A percentile compares a stretch with the other conserved stretches of the same genome.
Conservation (phyloP, 2,797 vertebrate genomes). For the Phrynocephalus vlangalii region DNA sequence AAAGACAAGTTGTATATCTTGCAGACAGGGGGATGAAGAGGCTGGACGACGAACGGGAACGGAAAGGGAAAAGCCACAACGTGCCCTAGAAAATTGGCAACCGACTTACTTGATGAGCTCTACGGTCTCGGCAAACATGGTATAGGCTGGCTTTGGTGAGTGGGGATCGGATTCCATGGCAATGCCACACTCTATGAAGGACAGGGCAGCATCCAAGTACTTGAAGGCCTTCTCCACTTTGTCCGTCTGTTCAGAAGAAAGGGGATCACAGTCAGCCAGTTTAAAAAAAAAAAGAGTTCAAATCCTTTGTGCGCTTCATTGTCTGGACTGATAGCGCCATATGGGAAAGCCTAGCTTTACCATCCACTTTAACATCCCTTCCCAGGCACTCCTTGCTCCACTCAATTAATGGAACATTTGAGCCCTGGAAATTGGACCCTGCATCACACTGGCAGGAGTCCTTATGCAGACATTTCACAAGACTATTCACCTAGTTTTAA, state of each 20-base stretch:
- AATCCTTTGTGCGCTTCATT: neutral
- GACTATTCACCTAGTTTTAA: neutral
- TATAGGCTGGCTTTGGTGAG: slow-evolving; percentile 87
- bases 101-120: slow-evolving; percentile 90
- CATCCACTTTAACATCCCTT: neutral
- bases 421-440: neutral
- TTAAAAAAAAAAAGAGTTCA: neutral
- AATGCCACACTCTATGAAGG: slow-evolving; percentile 90
- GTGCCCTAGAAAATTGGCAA: rapidly evolving
- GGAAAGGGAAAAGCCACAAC: rapidly evolving
- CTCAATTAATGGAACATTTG: neutral
- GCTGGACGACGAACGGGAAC: neutral
- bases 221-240: slow-evolving; percentile 89
- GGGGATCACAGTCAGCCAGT: neutral
- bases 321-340: slow-evolving; percentile 2
- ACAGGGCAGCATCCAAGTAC: slow-evolving; percentile 92
- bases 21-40: neutral
- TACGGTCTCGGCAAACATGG: slow-evolving; percentile 89
- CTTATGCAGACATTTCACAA: neutral
- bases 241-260: slow-evolving; percentile 79
- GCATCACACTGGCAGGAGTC: neutral
- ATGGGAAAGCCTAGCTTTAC: neutral
- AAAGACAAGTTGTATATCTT: too few relatives aligned
- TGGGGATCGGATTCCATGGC: slow-evolving; percentile 87
- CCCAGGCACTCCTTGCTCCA: too few relatives aligned